Evolutionary conservation across 2,888 invertebrate species (phyloP), one percentile per base, ranked within the genome.

Genomic region (Cephus pulcher): DNA sequence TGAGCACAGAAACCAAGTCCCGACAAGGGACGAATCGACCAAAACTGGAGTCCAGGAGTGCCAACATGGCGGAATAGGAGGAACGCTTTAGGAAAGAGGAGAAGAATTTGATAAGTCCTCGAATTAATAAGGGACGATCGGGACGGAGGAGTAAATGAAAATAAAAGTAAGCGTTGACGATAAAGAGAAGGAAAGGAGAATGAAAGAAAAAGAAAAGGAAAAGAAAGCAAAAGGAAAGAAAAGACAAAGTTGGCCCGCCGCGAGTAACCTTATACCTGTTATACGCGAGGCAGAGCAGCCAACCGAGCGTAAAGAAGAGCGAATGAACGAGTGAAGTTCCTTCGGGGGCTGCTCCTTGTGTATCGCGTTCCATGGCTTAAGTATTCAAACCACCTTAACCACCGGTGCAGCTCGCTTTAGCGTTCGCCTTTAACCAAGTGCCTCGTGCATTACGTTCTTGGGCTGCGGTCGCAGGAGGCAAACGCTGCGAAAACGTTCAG

Each of bases 401-500:
- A 68, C 79, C 78, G 71, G 75, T 70, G 75, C 69, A 33, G 40
- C 69, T 74, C 34, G 78, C 76, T 56, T 56, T 35, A 75, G 75
- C 56, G 68, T 75, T 73, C 79, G 82, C 78, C 80, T 85, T 86
- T 87, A 88, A 88, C 85, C 88, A 86, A 88, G 86, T 87, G 89
- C 86, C 88, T 87, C 85, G 88, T 85, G 85, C 86, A 88, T 88
- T 88, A 88, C 88, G 83, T 86, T 86, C 86, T 88, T 87, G 84
- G 84, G 82, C 84, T 90, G 90, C 88, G 90, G 90, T 90, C 85
- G 85, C 83, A 56, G 35, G 76, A 86, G 86, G 88, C 88, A 89
- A 90, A 90, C 88, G 89, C 85, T 85, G 88, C 86, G 89, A 89
- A 90, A 90, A 88, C 85, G 87, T 82, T 84, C 82, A 84, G 83